Percentiles rank a stretch among this genome's conserved stretches.
These are phyloP conservation scores for Agapornis roseicollis DNA, from an alignment of 2,113 vertebrate genomes.

Conservation along the genomic window DNA sequence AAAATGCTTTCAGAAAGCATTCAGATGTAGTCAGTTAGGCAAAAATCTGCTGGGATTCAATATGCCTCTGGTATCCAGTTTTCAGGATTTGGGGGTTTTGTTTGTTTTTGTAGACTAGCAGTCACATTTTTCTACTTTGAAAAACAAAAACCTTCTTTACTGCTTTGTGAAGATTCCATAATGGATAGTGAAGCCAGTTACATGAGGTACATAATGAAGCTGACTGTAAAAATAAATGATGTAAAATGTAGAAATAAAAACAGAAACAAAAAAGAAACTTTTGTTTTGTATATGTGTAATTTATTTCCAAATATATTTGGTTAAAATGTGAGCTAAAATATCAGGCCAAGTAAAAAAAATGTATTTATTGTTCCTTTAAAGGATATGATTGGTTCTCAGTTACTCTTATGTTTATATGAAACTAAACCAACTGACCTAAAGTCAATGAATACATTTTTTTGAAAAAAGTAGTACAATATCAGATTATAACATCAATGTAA, in stretches of 20 bases:
- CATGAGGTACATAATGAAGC: neutral
- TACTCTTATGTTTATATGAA: neutral
- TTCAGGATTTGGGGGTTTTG: neutral
- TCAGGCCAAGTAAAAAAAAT: neutral
- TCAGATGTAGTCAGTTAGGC: neutral
- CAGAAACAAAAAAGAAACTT: neutral
- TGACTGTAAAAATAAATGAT: neutral
- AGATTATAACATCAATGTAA: neutral
- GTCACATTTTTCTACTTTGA: neutral
- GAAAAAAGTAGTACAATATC: constrained; percentile 14
- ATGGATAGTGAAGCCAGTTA: neutral
- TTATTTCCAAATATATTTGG: neutral
- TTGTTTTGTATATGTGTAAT: neutral
- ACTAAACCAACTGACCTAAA: neutral
- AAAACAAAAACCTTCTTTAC: neutral
- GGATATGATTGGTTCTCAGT: neutral
- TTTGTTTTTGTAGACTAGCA: neutral
- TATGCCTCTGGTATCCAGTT: neutral
- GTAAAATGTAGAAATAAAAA: neutral
- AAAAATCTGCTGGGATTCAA: neutral
- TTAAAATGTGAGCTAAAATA: neutral
- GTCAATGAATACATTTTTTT: neutral
- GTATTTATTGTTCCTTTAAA: neutral
- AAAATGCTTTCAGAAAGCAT: neutral
- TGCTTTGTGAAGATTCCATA: neutral